Evolutionary conservation across 2,888 invertebrate genomes (phyloP), one percentile per base, ranked within the genome.

Genomic region (Acleris laterana): DNA sequence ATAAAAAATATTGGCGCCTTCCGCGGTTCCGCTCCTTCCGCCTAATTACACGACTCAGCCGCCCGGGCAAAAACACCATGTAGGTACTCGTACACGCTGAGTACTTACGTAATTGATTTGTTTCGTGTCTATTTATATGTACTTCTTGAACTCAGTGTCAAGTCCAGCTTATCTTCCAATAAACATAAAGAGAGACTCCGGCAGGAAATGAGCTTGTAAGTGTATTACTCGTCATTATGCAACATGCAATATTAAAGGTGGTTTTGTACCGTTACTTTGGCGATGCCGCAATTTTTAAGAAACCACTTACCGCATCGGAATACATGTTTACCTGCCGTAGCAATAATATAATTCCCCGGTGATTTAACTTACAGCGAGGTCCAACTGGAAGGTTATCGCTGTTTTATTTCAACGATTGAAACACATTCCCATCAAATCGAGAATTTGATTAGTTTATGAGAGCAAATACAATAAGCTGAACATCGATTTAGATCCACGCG

Each of bases 151-250:
- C 20, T 57, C 44, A 19, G 58, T 51, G 44, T 58, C 49, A 51
- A 19, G 46, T 44, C 56, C 66, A 46, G 62, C 60, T 52, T 65
- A 44, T 61, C 20, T 20, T 61, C 16, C 44, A 56, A 66, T 79
- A 78, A 81, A 80, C 80, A 81, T 80, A 80, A 83, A 82, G 83
- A 82, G 80, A 82, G 78, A 76, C 77, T 70, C 74, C 75, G 77
- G 77, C 83, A 84, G 87, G 85, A 89, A 89, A 89, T 88, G 83
- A 84, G 77, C 81, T 83, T 81, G 79, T 46, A 32, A 32, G 32
- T 28, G 19, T 84, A 83, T 82, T 77, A 82, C 81, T 81, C 79
- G 79, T 79, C 77, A 76, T 84, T 84, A 84, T 79, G 81, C 81
- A 86, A 82, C 80, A 76, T 79, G 79, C 77, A 75, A 74, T 79